Base-by-base conservation (phyloP, 2,113 vertebrate genomes). In the Steatornis caripensis region DNA sequence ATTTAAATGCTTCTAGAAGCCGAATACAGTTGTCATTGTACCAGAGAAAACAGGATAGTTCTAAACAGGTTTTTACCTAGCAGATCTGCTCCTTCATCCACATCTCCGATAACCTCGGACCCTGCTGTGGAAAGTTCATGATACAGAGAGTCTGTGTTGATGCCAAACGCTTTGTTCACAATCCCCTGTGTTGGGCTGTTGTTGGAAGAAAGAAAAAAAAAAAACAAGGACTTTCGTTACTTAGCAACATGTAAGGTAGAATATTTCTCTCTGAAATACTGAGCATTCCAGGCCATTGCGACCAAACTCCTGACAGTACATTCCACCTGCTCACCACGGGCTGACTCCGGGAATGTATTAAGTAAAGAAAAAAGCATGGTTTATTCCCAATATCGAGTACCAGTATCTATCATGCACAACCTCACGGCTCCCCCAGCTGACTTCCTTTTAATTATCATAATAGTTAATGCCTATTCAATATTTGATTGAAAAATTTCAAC, bases 141-240 rank as follows among this genome's bases (percentile, higher is more conserved):
- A 97, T 99, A 99, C 57, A 99, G 97, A 12, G 99, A 99, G 94
- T 99, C 99, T 0, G 99, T 99, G 98, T 99, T 99, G 98, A 99
- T 99, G 96, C 99, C 99, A 10, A 99, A 99, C 1, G 99, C 99
- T 97, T 99, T 99, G 93, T 99, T 99, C 93, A 99, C 99, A 13
- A 99, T 99, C 34, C 99, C 99, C 91, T 99, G 99, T 18, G 99
- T 99, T 5, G 99, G 99, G 97, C 99, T 99, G 98, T 86, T 81
- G 91, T 53, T 72, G 57, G 20, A 70, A 89, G 48, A 16, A 82
- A 58, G 46, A 57, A 49, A 21, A 86, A 76, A 27, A 30, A 29
- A 43, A 32, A 9, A 41, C 22, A 84, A 85, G 23, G 32, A 65
- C 60, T 53, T 24, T 83, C 55, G 71, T 95, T 88, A 88, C n/a